These are phyloP conservation scores for Phyllopteryx taeniolatus DNA, from an alignment of 2,113 vertebrate genomes.

Conservation along the genomic window DNA sequence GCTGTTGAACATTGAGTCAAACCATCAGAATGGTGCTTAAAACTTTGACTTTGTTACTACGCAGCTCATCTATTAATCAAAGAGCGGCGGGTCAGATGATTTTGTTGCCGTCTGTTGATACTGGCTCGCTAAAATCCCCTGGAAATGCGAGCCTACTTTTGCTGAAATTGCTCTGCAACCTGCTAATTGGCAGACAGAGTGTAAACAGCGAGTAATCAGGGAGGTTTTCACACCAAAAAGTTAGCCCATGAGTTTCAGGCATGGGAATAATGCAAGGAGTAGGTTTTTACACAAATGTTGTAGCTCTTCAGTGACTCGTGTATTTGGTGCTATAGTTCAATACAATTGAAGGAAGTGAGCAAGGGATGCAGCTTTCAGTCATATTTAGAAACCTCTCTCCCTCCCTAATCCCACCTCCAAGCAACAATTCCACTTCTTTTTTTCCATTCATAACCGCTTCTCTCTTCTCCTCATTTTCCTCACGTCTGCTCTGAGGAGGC, in stretches of 20 bases:
- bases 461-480: background rate
- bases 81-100: background rate
- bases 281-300: background rate
- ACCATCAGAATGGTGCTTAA: background rate
- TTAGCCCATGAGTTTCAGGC: background rate
- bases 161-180: background rate
- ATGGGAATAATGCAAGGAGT: background rate
- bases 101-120: background rate
- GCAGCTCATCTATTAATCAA: background rate
- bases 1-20: background rate
- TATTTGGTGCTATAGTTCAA: background rate
- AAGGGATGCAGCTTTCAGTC: background rate
- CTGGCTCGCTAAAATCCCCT: background rate
- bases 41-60: background rate
- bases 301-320: background rate
- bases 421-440: background rate
- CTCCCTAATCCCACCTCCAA: background rate
- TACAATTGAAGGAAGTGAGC: slow-evolving; percentile 1
- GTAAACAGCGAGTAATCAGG: background rate
- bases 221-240: background rate
- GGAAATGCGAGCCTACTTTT: background rate
- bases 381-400: background rate
- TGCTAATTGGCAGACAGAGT: background rate
- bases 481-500: background rate
- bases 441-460: slow-evolving; percentile 4